Conservation (phyloP, 2,797 vertebrate genomes). For the Corythornis leucogaster region DNA sequence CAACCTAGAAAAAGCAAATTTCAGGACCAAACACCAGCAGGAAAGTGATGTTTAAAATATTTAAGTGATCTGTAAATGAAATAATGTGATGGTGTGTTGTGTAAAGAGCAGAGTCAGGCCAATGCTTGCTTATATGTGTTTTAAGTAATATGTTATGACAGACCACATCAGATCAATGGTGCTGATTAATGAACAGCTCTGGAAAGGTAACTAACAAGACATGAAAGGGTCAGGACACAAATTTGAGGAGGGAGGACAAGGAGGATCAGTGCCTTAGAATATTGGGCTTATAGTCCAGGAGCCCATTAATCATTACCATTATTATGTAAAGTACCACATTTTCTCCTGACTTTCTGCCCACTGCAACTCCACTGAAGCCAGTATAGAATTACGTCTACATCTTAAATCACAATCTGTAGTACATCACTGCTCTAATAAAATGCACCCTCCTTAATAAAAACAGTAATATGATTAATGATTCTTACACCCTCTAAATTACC, state of each 20-base stretch:
- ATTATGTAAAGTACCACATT: constrained; percentile 55
- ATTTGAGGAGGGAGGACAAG: constrained; percentile 59
- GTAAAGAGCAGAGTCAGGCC: constrained; percentile 25
- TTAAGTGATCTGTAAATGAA: constrained; percentile 47
- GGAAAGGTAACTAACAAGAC: constrained; percentile 42
- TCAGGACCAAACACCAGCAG: not conserved
- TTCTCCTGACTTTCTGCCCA: constrained; percentile 53
- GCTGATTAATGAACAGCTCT: constrained; percentile 70
- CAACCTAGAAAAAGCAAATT: not conserved
- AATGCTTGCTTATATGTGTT: constrained; percentile 7
- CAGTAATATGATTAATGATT: not conserved
- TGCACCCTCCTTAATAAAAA: constrained; percentile 39
- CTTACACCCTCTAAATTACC: constrained; percentile 38
- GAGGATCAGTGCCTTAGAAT: constrained; percentile 43
- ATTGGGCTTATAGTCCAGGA: constrained; percentile 37
- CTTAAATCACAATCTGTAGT: constrained; percentile 48
- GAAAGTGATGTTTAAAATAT: constrained; percentile 12
- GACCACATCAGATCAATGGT: constrained; percentile 44
- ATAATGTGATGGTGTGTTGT: not conserved
- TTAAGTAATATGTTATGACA: constrained; percentile 63
- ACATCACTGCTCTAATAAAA: constrained; percentile 29
- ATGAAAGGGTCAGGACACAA: constrained; percentile 59
- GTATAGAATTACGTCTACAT: constrained; percentile 26
- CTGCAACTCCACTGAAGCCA: constrained; percentile 38
- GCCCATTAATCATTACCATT: constrained; percentile 45